phyloP scores from a whole-genome alignment of 2,113 vertebrate species.

The Cyanoderma ruficeps region DNA sequence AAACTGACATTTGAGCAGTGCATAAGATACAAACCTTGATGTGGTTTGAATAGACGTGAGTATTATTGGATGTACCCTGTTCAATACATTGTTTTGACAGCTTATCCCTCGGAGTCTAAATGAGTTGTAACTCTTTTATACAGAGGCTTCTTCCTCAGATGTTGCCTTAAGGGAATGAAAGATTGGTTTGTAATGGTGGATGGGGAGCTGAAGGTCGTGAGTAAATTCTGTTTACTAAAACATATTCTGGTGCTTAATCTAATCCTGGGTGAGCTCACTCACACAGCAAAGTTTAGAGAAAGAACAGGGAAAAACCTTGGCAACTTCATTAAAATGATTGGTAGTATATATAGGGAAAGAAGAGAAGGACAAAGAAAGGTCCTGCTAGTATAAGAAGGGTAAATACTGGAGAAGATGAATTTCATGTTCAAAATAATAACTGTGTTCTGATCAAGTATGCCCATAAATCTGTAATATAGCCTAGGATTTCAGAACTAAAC shows the following conservation, averaged over 20 bases:
- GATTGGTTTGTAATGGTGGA: constrained; percentile 1
- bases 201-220: background rate
- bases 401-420: constrained; percentile 17
- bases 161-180: background rate
- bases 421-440: constrained; percentile 29
- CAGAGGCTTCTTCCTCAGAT: background rate
- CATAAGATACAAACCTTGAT: background rate
- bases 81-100: background rate
- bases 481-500: background rate
- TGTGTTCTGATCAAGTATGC: background rate
- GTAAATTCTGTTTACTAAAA: constrained; percentile 31
- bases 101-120: background rate
- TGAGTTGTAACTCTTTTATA: background rate
- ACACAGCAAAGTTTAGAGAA: background rate
- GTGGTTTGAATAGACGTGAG: background rate
- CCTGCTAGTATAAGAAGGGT: background rate
- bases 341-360: background rate
- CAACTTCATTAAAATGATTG: constrained; percentile 23
- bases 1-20: background rate
- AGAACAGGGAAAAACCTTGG: constrained; percentile 25
- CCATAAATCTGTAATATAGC: background rate
- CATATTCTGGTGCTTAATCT: constrained; percentile 22
- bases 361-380: constrained; percentile 7
- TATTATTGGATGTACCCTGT: background rate
- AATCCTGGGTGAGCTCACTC: background rate